Base-by-base conservation (phyloP, 2,113 vertebrate species). In the Vulpes vulpes region DNA sequence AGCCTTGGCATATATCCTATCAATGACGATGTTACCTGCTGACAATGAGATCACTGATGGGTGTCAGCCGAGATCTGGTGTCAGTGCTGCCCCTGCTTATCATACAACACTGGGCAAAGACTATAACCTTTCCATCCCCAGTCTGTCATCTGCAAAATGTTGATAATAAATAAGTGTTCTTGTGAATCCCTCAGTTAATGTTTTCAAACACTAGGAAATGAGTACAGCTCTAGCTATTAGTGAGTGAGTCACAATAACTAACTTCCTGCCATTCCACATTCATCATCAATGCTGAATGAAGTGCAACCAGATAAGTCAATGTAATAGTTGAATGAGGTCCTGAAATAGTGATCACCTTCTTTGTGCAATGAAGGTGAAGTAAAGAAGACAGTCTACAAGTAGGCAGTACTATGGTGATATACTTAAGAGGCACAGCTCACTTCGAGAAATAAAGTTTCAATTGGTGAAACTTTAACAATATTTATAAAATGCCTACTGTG, bases 171-270 rank as follows among this genome's bases (percentile, higher is more conserved):
- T 59, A 59, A 91, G 15, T 89, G 78, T 94, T 95, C 55, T 69
- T 69, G 38, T 88, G 65, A 60, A 84, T 94, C 92, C 69, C 88
- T 91, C 87, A 92, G 86, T 95, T 89, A 86, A 95, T 92, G 83
- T 96, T 83, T 91, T 74, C 64, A 87, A 97, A 67, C 76, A 79
- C 69, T 71, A 88, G 49, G 57, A 80, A 93, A 94, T 94, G 83
- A 96, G 76, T 17, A 92, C 49, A 30, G 84, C 32, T 95, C 35
- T 14, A 91, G 55, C 95, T 91, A 96, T 84, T 80, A 79, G 69
- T 96, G 95, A 97, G 55, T 97, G 95, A 97, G 65, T 97, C 89
- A 97, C 64, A 94, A 25, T 90, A 92, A 94, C 10, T 90, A 71
- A 98, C 94, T 89, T 76, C 35, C 49, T 71, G 88, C 51, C 71